Evolutionary conservation across 2,113 vertebrate species (phyloP).

Genomic region (Rhea americana): DNA sequence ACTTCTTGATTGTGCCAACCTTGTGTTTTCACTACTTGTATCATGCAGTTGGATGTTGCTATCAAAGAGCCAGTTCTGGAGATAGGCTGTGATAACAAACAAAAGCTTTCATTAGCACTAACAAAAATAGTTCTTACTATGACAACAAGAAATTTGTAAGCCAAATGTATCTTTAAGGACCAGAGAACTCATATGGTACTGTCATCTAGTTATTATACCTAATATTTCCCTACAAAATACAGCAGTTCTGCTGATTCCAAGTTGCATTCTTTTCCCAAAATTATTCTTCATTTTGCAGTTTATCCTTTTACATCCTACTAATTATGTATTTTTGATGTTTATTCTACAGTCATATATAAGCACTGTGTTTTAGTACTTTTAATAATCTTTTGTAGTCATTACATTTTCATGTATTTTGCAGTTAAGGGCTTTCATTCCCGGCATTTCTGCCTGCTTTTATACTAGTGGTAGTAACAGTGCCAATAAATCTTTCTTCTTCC

Average conservation of each 20-base stretch:
- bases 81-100: not conserved
- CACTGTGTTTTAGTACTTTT: not conserved
- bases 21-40: not conserved
- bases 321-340: not conserved
- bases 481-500: not conserved
- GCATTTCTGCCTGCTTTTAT: not conserved
- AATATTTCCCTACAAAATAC: not conserved
- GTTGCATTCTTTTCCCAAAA: not conserved
- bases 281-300: not conserved
- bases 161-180: not conserved
- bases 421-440: conserved; percentile 1
- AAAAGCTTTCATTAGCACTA: not conserved
- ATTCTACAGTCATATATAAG: not conserved
- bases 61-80: not conserved
- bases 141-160: not conserved
- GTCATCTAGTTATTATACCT: not conserved
- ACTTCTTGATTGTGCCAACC: not conserved
- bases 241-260: not conserved
- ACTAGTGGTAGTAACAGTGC: not conserved
- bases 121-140: not conserved
- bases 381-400: not conserved
- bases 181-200: not conserved
- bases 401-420: conserved; percentile 16
- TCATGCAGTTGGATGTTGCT: not conserved
- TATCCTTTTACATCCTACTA: not conserved